Evolutionary conservation across 1,140 invertebrate species (phyloP).

Genomic region (Melipona quadrifasciata): DNA sequence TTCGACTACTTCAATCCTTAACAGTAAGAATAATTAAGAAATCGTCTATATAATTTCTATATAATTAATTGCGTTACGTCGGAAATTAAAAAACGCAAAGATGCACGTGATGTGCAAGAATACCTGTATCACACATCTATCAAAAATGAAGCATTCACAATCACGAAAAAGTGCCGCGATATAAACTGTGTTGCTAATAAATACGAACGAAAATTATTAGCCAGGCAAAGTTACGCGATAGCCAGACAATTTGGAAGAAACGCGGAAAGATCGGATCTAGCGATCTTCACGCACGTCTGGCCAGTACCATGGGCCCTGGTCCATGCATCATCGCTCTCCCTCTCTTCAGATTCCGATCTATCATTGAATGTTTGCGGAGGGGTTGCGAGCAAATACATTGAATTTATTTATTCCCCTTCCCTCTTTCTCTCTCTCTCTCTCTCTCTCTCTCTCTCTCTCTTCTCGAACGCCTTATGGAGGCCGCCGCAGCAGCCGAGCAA

Average conservation of each 20-base stretch:
- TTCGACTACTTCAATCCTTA: too few relatives aligned
- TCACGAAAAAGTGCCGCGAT: background rate
- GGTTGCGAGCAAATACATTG: conserved; percentile 75
- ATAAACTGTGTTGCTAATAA: background rate
- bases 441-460: too few relatives aligned
- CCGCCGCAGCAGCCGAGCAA: conserved; percentile 72
- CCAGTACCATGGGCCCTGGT: background rate
- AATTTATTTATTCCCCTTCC: conserved; percentile 76
- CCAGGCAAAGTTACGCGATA: background rate
- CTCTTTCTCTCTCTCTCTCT: conserved; percentile 14
- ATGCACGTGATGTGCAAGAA: too few relatives aligned
- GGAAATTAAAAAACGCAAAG: too few relatives aligned
- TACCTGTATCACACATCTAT: too few relatives aligned
- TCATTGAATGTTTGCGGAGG: conserved; percentile 80
- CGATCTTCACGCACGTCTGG: conserved; percentile 64
- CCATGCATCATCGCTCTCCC: conserved; percentile 49
- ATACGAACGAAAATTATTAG: background rate
- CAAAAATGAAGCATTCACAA: too few relatives aligned
- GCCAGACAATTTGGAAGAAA: conserved; percentile 38
- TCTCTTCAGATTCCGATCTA: conserved; percentile 75
- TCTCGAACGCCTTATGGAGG: conserved; percentile 54
- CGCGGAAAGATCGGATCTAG: conserved; percentile 53
- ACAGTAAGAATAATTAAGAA: too few relatives aligned
- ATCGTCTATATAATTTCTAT: too few relatives aligned
- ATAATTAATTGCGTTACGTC: too few relatives aligned